Base-by-base conservation (phyloP, 92 coral and sea anemone genomes). In the Bergia puertoricense region DNA sequence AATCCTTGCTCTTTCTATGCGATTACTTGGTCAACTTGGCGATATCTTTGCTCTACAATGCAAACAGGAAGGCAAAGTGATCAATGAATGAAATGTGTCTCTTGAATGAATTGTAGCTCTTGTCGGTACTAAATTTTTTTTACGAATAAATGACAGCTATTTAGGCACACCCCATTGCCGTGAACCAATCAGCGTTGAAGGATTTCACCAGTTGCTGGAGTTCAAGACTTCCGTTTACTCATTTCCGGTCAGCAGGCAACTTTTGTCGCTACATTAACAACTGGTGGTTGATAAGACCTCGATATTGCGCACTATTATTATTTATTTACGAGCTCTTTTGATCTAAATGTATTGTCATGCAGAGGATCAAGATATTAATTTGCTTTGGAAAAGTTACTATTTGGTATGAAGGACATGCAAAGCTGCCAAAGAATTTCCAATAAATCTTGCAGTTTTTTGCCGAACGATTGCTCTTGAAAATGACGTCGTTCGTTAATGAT, bases 91-190 rank as follows among this genome's bases (percentile, higher is more conserved):
- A 80, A 62, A 56, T 36, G 5, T 2, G 71, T 56, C 50, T 23
- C 16, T 38, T 80, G 72, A 15, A 8, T 37, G 62, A n/a, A 54
- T 38, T 79, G 45, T 15, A 7, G 57, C 38, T 50, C 84, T 23
- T 80, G 56, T 83, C 77, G 65, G 43, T 44, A 83, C 56, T 45
- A 23, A 46, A 23, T 9, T 59, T n/a, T 42, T 80, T 44, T 15
- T 46, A 30, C 30, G 67, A 68, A 54, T 69, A 73, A 84, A 6
- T 84, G 87, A 84, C 87, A 84, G 87, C 79, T 51, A 36, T 30
- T 84, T 36, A 71, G 87, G 45, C 87, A 69, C 87, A 48, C 87
- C 69, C 87, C 79, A 72, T 84, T 84, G 72, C 72, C 23, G 66
- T 39, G 16, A 71, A 48, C 87, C 87, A 84, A 84, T 84, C 87